These are phyloP conservation scores for Tympanuchus pallidicinctus DNA, from an alignment of 2,113 vertebrate genomes.

Conservation along the genomic window DNA sequence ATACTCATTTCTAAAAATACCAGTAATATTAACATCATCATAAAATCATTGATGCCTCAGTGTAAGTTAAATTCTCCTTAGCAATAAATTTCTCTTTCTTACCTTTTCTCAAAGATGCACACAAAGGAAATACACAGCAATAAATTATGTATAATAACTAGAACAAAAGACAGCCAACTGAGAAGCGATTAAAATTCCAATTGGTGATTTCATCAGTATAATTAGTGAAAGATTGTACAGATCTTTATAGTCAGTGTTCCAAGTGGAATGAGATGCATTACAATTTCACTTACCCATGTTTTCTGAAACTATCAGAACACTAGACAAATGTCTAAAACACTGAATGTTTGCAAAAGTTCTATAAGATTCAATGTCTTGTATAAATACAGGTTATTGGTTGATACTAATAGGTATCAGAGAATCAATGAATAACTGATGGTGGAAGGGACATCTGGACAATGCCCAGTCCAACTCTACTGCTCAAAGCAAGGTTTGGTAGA, in stretches of 20 bases:
- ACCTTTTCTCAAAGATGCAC: background rate
- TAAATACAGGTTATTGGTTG: background rate
- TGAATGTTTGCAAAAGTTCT: background rate
- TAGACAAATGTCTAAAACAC: background rate
- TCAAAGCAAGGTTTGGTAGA: too few relatives aligned
- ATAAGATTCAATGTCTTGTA: background rate
- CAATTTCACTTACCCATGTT: background rate
- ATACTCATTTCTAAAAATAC: background rate
- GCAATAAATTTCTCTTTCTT: background rate
- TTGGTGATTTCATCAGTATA: background rate
- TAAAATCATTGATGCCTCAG: background rate
- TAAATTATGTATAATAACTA: background rate
- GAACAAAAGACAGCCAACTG: too few relatives aligned
- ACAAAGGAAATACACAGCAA: background rate
- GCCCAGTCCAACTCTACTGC: too few relatives aligned
- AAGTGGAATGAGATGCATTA: background rate
- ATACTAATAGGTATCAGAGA: background rate
- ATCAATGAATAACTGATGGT: background rate
- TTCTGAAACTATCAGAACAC: background rate
- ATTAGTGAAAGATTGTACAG: background rate
- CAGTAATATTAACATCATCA: background rate
- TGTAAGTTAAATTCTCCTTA: background rate
- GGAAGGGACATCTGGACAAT: background rate
- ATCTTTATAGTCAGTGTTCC: background rate
- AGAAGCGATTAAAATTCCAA: too few relatives aligned